Conservation (phyloP, 1,140 invertebrate genomes). For the Caenorhabditis inopinata region DNA sequence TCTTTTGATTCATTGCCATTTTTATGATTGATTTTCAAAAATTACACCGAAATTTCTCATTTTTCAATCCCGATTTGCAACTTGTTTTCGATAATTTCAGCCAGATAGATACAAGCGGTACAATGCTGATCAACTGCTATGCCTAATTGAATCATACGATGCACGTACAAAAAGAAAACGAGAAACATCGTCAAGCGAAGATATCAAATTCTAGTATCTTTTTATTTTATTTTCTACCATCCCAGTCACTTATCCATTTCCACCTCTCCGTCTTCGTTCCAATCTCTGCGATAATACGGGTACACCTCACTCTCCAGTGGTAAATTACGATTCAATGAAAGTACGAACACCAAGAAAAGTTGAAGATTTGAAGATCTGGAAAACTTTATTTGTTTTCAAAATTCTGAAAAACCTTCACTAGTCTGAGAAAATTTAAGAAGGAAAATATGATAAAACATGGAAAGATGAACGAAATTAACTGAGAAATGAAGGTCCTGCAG, state of each 20-base stretch:
- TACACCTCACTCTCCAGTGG: too few relatives aligned
- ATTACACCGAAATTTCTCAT: too few relatives aligned
- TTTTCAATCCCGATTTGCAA: neutral
- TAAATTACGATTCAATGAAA: too few relatives aligned
- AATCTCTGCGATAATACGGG: too few relatives aligned
- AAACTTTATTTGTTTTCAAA: slow-evolving; percentile 3
- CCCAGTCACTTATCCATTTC: too few relatives aligned
- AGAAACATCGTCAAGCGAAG: neutral
- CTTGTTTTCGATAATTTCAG: too few relatives aligned
- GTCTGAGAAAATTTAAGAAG: neutral
- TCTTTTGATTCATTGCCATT: too few relatives aligned
- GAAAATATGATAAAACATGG: neutral
- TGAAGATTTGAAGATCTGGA: too few relatives aligned
- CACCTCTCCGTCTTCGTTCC: too few relatives aligned
- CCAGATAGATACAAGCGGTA: neutral
- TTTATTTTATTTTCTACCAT: too few relatives aligned
- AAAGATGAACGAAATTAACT: neutral
- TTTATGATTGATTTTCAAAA: too few relatives aligned
- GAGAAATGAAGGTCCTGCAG: slow-evolving; percentile 21
- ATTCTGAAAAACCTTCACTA: neutral
- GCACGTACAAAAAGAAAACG: neutral
- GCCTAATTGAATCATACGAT: neutral
- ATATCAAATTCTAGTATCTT: too few relatives aligned
- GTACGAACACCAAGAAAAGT: neutral
- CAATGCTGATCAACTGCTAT: neutral